Evolutionary conservation across 2,888 invertebrate genomes (phyloP).

Genomic region (Stenurella melanura): DNA sequence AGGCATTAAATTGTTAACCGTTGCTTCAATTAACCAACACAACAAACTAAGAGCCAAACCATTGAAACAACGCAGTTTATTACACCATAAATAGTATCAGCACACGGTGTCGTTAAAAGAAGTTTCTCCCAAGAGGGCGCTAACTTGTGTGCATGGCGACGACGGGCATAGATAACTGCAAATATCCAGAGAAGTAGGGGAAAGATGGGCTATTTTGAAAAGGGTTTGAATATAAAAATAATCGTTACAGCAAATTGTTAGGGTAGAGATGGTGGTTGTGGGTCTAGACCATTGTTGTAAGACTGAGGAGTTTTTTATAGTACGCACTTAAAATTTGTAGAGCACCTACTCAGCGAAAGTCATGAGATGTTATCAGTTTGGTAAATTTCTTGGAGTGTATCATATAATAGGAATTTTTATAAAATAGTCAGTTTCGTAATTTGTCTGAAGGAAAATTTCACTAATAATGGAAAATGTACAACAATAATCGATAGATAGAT

Average conservation of each 20-base stretch:
- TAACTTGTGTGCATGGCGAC: conserved; percentile 61
- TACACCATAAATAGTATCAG: conserved; percentile 62
- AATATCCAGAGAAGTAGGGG: conserved; percentile 45
- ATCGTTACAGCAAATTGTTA: conserved; percentile 25
- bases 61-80: conserved; percentile 60
- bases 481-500: too few species aligned
- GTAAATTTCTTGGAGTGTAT: too few species aligned
- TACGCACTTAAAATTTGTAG: neutral
- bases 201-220: conserved; percentile 21
- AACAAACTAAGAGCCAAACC: conserved; percentile 46
- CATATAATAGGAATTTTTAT: too few species aligned
- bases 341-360: neutral
- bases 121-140: conserved; percentile 62
- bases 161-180: conserved; percentile 60
- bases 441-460: too few species aligned
- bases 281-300: neutral
- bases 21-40: conserved; percentile 50
- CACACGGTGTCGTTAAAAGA: conserved; percentile 63
- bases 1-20: conserved; percentile 53
- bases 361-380: too few species aligned
- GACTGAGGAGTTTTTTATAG: neutral
- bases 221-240: conserved; percentile 29
- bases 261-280: neutral
- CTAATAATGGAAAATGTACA: too few species aligned
- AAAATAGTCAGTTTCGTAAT: too few species aligned